Conservation (phyloP, 1,140 invertebrate species). For the Ylistrum balloti region DNA sequence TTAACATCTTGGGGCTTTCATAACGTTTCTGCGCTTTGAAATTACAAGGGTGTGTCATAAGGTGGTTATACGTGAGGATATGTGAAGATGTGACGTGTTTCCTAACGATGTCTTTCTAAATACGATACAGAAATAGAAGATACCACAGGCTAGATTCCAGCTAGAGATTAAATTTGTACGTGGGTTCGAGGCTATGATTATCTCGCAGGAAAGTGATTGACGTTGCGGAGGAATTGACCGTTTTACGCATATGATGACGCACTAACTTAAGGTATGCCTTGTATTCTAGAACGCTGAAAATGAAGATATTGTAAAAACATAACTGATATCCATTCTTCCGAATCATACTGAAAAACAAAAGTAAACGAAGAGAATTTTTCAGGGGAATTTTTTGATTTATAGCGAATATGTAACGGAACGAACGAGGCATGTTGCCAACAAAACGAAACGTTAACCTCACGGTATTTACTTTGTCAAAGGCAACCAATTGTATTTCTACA, state of each 20-base stretch:
- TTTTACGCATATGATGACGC: constrained; percentile 28
- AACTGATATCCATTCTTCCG: constrained; percentile 16
- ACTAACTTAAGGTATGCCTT: not conserved
- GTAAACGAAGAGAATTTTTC: not conserved
- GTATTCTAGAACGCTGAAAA: constrained; percentile 4
- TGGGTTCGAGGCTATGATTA: not conserved
- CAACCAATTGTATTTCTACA: not conserved
- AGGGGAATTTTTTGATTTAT: not conserved
- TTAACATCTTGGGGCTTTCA: not conserved
- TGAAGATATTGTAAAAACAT: constrained; percentile 11
- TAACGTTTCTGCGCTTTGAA: not conserved
- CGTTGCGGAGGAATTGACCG: constrained; percentile 5
- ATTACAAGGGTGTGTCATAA: not conserved
- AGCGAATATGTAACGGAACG: not conserved
- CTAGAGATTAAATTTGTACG: constrained; percentile 3
- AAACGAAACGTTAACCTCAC: not conserved
- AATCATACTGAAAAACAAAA: not conserved
- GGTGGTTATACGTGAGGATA: not conserved
- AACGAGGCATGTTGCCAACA: not conserved
- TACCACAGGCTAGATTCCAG: constrained; percentile 24
- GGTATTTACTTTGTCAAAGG: not conserved
- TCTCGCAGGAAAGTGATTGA: not conserved
- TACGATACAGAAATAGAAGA: not conserved
- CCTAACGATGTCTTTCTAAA: not conserved
- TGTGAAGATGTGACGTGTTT: not conserved